Evolutionary conservation across 2,113 vertebrate species (phyloP).

Genomic region (Gasterosteus nipponicus): DNA sequence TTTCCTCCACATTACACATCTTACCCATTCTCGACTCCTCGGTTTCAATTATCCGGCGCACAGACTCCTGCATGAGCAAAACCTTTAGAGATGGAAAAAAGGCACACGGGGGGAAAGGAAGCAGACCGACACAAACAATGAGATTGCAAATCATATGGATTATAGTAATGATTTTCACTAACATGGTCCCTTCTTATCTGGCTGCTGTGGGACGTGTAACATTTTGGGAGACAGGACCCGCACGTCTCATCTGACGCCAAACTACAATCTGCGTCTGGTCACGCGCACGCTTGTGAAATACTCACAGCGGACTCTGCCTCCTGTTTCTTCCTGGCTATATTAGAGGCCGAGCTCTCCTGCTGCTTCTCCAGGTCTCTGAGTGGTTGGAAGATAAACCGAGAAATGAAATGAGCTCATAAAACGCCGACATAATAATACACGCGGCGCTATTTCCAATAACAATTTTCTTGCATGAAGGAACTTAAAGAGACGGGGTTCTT

Average conservation of each 20-base stretch:
- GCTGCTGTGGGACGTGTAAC: conserved; percentile 13
- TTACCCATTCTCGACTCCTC: conserved; percentile 97
- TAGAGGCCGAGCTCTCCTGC: conserved; percentile 87
- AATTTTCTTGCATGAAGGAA: conserved; percentile 33
- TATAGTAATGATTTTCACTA: conserved; percentile 30
- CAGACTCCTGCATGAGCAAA: conserved; percentile 96
- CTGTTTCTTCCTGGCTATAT: conserved; percentile 92
- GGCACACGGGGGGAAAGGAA: background rate
- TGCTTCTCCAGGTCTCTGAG: conserved; percentile 95
- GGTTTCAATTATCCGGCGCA: conserved; percentile 94
- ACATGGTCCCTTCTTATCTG: conserved; percentile 1
- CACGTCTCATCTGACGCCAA: conserved; percentile 10
- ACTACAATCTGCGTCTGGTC: background rate
- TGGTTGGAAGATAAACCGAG: conserved; percentile 49
- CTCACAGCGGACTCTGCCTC: conserved; percentile 95
- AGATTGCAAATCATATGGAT: conserved; percentile 30
- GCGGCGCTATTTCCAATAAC: conserved; percentile 34
- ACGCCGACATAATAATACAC: conserved; percentile 39
- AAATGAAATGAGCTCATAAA: conserved; percentile 57
- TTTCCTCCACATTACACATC: conserved; percentile 37
- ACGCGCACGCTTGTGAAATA: conserved; percentile 44
- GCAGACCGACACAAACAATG: conserved; percentile 37
- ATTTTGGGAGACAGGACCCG: conserved; percentile 14
- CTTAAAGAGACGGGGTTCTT: conserved; percentile 70
- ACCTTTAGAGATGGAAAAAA: conserved; percentile 80